Conservation (phyloP, 1,140 invertebrate genomes). For the Trachymyrmex cornetzi region DNA sequence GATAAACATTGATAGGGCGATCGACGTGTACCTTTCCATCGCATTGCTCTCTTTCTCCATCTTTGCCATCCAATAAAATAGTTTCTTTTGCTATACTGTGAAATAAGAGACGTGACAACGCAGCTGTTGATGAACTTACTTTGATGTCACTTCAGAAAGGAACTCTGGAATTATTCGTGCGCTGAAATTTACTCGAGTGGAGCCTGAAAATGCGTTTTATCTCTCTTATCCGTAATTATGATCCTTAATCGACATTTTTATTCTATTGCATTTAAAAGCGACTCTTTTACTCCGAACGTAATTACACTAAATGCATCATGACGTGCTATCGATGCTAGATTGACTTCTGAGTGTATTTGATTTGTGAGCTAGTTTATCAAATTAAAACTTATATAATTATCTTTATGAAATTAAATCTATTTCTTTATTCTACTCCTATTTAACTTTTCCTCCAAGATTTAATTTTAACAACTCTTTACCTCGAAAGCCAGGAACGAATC, state of each 20-base stretch:
- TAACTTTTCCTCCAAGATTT: not conserved
- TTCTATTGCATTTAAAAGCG: not conserved
- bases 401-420: not conserved
- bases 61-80: not conserved
- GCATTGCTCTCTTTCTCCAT: not conserved
- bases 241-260: constrained; percentile 25
- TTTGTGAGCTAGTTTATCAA: not conserved
- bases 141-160: not conserved
- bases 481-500: not conserved
- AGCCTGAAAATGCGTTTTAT: not conserved
- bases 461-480: constrained; percentile 16
- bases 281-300: not conserved
- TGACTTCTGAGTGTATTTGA: not conserved
- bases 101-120: not conserved
- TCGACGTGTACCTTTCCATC: constrained; percentile 50
- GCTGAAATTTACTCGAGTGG: not conserved
- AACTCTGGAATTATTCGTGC: not conserved
- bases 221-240: not conserved
- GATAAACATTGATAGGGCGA: constrained; percentile 64
- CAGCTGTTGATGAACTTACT: not conserved
- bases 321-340: not conserved
- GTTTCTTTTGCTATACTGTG: constrained; percentile 6
- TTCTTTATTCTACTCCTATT: not conserved
- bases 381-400: constrained; percentile 32
- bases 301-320: constrained; percentile 13